A percentile compares a stretch with the other conserved stretches of the same genome.
Conservation (phyloP, 2,113 vertebrate genomes). For the Hydrochoerus hydrochaeris region DNA sequence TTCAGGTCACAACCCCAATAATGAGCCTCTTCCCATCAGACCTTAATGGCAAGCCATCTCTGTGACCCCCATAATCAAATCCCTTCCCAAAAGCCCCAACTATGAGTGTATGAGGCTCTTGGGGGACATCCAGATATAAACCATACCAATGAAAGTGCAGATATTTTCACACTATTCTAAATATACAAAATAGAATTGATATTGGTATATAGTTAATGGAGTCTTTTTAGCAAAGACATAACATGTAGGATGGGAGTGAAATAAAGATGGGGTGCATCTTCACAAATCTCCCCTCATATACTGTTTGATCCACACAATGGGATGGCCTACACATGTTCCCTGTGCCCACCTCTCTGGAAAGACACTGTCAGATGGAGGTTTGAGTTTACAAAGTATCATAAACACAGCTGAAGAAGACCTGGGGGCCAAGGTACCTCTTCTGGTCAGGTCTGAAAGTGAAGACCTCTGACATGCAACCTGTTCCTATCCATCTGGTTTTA, state of each 20-base stretch:
- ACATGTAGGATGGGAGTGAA: not conserved
- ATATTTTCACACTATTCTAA: not conserved
- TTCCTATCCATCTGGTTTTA: not conserved
- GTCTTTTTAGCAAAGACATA: not conserved
- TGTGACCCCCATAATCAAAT: not conserved
- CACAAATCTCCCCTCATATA: not conserved
- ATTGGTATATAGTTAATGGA: not conserved
- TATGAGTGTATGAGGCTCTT: not conserved
- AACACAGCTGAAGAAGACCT: not conserved
- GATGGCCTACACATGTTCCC: not conserved
- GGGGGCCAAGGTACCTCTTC: too few relatives aligned
- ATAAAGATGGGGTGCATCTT: not conserved
- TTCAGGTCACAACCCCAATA: not conserved
- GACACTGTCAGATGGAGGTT: rapidly evolving
- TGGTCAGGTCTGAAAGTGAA: not conserved
- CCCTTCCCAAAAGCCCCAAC: not conserved
- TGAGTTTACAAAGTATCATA: not conserved
- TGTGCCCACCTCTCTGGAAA: not conserved
- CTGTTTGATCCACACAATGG: not conserved
- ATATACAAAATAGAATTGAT: not conserved
- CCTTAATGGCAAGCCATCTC: not conserved
- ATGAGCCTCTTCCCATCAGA: not conserved
- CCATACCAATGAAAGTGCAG: not conserved
- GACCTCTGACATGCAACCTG: not conserved
- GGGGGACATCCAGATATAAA: not conserved